Conservation (phyloP, 2,888 invertebrate species). For the Heliconius erato region DNA sequence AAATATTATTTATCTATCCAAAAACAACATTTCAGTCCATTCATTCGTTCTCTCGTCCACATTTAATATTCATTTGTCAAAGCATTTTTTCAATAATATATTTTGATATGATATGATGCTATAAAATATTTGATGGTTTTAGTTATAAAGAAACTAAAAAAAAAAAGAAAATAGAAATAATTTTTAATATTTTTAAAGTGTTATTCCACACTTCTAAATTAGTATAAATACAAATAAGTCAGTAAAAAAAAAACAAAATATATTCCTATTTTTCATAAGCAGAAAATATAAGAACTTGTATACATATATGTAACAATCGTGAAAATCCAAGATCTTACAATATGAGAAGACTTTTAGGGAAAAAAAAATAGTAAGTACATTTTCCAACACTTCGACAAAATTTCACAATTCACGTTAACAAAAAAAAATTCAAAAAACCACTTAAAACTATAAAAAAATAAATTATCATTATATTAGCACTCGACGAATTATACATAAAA, state of each 20-base stretch:
- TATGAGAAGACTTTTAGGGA: too few relatives aligned
- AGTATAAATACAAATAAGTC: too few relatives aligned
- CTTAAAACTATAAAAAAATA: conserved; percentile 26
- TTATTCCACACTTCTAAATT: too few relatives aligned
- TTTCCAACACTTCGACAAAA: conserved; percentile 4
- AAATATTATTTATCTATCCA: conserved; percentile 21
- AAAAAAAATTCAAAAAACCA: conserved; percentile 12
- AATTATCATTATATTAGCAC: conserved; percentile 18
- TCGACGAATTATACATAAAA: conserved; percentile 46
- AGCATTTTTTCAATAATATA: conserved; percentile 34
- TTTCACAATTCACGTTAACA: background rate
- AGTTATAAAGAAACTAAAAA: background rate
- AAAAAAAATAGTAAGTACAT: background rate
- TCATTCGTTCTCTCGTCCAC: conserved; percentile 32
- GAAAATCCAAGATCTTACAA: too few relatives aligned
- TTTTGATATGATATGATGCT: conserved; percentile 39
- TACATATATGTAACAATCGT: too few relatives aligned
- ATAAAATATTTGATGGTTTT: conserved; percentile 39
- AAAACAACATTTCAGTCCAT: conserved; percentile 16
- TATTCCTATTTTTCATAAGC: background rate
- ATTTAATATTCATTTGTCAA: conserved; percentile 34
- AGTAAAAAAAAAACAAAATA: background rate
- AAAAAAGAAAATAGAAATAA: background rate
- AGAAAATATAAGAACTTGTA: background rate
- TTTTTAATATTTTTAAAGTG: too few relatives aligned